Evolutionary conservation across 30 jellyfish, hydroid and myxozoan genomes (phyloP), one percentile per base, ranked within the genome.

Genomic region (Clytia hemisphaerica): DNA sequence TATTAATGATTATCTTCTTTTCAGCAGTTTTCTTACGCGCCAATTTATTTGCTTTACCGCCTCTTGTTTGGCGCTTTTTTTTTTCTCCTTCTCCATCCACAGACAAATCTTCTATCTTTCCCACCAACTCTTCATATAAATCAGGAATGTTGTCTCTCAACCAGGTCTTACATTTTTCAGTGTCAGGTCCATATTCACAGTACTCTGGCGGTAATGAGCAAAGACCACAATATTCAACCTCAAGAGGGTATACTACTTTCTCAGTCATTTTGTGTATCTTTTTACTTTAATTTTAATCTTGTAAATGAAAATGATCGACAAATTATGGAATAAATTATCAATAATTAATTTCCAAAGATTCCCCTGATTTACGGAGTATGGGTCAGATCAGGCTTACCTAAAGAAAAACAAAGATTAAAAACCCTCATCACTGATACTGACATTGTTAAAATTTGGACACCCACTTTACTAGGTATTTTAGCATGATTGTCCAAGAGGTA

Each of bases 181-280:
- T 40, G 22, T 91, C 99, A 59, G 95, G 77, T 6, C 99, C 99
- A 82, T 37, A 91, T 45, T 91, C 99, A 73, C 99, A 91, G 38
- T 82, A 91, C 95, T 83, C 95, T 16, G 95, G 95, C 0, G 95
- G 95, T 19, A 83, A 66, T 5, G 82, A 92, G 67, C 95, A 83
- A 27, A 83, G 71, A 34, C 94, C 94, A 74, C 94, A 82, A 54
- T 82, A 82, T 24, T 67, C 62, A 4, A 82, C 78, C 34, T 47
- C 80, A 22, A 82, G 70, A 10, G 94, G 94, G 35, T 82, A 82
- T n/a, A n/a, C n/a, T n/a, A n/a, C n/a, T n/a, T n/a, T n/a, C n/a
- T n/a, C n/a, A n/a, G n/a, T n/a, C n/a, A n/a, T n/a, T n/a, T n/a
- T n/a, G n/a, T n/a, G n/a, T n/a, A n/a, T n/a, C n/a, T n/a, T n/a